Conservation (phyloP, 2,113 vertebrate genomes). For the Egretta garzetta region DNA sequence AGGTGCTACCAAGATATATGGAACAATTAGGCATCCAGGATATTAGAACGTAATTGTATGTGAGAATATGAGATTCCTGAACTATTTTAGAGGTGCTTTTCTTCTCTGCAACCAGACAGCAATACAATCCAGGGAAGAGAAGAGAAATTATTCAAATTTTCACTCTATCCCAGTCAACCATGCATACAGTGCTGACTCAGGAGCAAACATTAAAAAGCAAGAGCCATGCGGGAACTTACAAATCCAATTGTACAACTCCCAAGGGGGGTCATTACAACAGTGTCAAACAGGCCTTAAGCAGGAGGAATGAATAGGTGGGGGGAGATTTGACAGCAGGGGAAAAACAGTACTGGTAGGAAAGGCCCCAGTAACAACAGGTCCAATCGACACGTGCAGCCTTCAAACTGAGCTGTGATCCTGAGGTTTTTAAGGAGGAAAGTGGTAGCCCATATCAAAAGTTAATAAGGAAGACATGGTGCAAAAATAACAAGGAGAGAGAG, state of each 20-base stretch:
- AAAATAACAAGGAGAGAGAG: background rate
- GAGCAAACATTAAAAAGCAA: slow-evolving; percentile 27
- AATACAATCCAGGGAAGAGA: background rate
- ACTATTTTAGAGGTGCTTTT: background rate
- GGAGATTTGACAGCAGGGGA: background rate
- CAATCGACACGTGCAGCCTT: accelerated
- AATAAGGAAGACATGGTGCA: background rate
- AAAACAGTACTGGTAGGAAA: background rate
- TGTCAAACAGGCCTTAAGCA: slow-evolving; percentile 24
- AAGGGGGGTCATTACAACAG: background rate
- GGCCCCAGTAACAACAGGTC: background rate
- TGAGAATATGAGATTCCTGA: background rate
- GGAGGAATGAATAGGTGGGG: background rate
- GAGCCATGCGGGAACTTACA: background rate
- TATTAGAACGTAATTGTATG: background rate
- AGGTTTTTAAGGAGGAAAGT: background rate
- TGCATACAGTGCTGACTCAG: slow-evolving; percentile 23
- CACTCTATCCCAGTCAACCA: background rate
- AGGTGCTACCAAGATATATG: background rate
- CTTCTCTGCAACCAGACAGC: background rate
- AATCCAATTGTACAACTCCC: background rate
- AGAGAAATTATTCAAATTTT: slow-evolving; percentile 7
- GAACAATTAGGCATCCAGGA: background rate
- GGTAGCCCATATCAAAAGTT: background rate
- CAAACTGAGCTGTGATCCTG: background rate